Evolutionary conservation across 2,797 vertebrate genomes (phyloP).

Genomic region (Muscicapa comitata): DNA sequence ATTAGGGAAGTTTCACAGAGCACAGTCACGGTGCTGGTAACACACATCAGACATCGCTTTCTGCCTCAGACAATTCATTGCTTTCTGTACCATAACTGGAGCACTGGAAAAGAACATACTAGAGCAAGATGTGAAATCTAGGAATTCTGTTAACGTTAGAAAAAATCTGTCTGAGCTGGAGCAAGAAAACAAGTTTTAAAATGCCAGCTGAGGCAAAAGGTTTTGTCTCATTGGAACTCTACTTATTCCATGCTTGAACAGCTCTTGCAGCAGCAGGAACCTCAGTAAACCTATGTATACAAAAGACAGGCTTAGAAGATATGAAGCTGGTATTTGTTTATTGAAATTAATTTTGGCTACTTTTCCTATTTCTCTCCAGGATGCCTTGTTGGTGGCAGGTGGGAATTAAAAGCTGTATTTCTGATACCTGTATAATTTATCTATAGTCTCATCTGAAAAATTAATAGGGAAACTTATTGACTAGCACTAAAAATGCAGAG

Average conservation of each 20-base stretch:
- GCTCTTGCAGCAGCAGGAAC: conserved; percentile 65
- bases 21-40: neutral
- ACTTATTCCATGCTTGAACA: conserved; percentile 70
- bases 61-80: neutral
- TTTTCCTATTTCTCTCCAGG: conserved; percentile 61
- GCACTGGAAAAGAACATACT: neutral
- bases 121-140: conserved; percentile 47
- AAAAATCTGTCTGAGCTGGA: conserved; percentile 70
- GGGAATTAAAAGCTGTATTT: conserved; percentile 53
- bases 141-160: conserved; percentile 58
- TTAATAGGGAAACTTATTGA: conserved; percentile 6
- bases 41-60: neutral
- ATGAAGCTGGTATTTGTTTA: conserved; percentile 71
- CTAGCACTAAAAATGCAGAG: neutral
- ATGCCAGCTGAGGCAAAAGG: conserved; percentile 75
- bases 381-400: conserved; percentile 50
- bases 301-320: conserved; percentile 65
- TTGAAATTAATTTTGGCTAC: conserved; percentile 65
- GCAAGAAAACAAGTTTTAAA: conserved; percentile 75
- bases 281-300: conserved; percentile 49
- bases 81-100: neutral
- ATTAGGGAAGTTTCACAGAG: neutral
- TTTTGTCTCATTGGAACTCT: conserved; percentile 70
- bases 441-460: conserved; percentile 46
- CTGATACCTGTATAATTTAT: conserved; percentile 6